These are phyloP conservation scores for Xestia xanthographa DNA, from an alignment of 2,888 invertebrate species.

Conservation along the genomic window DNA sequence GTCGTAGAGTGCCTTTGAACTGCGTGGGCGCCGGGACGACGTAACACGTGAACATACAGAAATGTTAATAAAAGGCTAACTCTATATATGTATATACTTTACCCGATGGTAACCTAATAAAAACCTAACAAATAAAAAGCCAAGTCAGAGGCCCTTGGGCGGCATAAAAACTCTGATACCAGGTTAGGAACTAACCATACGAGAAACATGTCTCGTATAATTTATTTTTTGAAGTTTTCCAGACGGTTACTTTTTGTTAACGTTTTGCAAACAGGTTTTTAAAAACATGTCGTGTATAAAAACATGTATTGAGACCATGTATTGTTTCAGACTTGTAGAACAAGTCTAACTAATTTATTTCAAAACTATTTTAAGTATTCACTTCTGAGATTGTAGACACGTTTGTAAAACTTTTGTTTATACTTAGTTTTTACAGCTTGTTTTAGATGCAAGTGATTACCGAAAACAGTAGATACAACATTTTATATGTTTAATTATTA, in stretches of 20 bases:
- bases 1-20: constrained; percentile 63
- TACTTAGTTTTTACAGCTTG: background rate
- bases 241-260: background rate
- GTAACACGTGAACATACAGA: background rate
- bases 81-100: too few species aligned
- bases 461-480: background rate
- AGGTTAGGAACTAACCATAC: too few species aligned
- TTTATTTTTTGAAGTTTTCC: background rate
- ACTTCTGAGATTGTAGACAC: background rate
- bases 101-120: too few species aligned
- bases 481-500: background rate
- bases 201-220: background rate
- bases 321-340: background rate
- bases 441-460: background rate
- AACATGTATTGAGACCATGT: background rate
- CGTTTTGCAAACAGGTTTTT: background rate
- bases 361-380: background rate
- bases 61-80: constrained; percentile 31
- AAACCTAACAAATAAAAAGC: too few species aligned
- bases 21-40: constrained; percentile 67
- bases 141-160: too few species aligned
- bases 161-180: too few species aligned
- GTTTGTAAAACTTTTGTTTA: background rate
- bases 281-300: background rate
- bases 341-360: background rate